Evolutionary conservation across 2,797 vertebrate species (phyloP).

Genomic region (Dermochelys coriacea): DNA sequence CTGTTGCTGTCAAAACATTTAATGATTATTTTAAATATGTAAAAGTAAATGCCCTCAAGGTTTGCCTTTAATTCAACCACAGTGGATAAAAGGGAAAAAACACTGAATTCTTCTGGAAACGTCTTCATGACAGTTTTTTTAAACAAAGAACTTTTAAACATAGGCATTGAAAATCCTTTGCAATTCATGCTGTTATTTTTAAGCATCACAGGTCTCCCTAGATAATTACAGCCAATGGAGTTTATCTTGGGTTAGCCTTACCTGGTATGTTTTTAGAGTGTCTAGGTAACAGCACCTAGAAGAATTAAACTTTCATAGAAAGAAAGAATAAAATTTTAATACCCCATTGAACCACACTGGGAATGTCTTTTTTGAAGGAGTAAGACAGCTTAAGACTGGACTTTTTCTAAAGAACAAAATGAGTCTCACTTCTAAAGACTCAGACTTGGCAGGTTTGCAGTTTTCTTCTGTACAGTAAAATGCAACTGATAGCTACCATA

Average conservation of each 20-base stretch:
- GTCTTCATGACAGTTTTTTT: slow-evolving; percentile 50
- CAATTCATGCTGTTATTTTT: slow-evolving; percentile 40
- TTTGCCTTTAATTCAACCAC: slow-evolving; percentile 25
- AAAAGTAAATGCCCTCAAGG: slow-evolving; percentile 56
- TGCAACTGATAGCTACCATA: slow-evolving; percentile 6
- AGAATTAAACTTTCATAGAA: slow-evolving; percentile 44
- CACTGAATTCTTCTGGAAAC: slow-evolving; percentile 59
- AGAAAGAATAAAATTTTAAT: slow-evolving; percentile 58
- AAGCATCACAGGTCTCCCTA: slow-evolving; percentile 28
- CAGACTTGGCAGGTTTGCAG: slow-evolving; percentile 25
- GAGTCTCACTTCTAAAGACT: slow-evolving; percentile 39
- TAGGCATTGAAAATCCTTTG: slow-evolving; percentile 4
- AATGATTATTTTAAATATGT: slow-evolving; percentile 55
- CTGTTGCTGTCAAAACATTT: slow-evolving; percentile 57
- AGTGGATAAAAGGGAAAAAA: slow-evolving; percentile 52
- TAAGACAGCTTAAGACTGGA: slow-evolving; percentile 42
- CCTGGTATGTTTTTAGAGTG: slow-evolving; percentile 56
- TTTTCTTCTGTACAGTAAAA: slow-evolving; percentile 48
- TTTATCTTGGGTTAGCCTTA: slow-evolving; percentile 34
- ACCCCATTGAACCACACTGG: slow-evolving; percentile 32
- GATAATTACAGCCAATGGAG: slow-evolving; percentile 9
- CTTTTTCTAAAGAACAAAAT: slow-evolving; percentile 65
- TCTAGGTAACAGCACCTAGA: slow-evolving; percentile 33
- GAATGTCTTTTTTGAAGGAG: slow-evolving; percentile 50
- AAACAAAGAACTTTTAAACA: slow-evolving; percentile 61